Percentiles rank a stretch among this genome's conserved stretches.
phyloP scores from a whole-genome alignment of 2,888 invertebrate species.

The Margaritifera margaritifera region DNA sequence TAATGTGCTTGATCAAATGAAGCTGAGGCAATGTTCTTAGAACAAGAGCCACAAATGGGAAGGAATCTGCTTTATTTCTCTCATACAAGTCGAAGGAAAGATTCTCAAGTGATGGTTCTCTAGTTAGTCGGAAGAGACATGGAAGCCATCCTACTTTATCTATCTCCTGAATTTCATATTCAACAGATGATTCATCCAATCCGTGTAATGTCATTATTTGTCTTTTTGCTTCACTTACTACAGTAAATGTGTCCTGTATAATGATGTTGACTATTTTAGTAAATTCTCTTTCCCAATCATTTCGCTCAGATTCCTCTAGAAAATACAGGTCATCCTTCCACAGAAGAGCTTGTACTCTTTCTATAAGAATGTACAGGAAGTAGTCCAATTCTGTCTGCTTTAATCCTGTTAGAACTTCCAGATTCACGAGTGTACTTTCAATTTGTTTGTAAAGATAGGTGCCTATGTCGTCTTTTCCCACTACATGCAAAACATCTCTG shows the following conservation, averaged over 20 bases:
- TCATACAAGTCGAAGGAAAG: conserved; percentile 17
- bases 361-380: too few relatives aligned
- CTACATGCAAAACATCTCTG: neutral
- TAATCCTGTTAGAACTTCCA: neutral
- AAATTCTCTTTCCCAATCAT: conserved; percentile 15
- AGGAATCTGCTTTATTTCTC: neutral
- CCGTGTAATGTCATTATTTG: neutral
- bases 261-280: conserved; percentile 1
- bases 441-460: too few relatives aligned
- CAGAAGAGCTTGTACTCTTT: too few relatives aligned
- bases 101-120: conserved; percentile 6
- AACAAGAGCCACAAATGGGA: conserved; percentile 22
- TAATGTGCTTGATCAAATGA: conserved; percentile 21
- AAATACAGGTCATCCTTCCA: too few relatives aligned
- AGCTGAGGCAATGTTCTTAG: conserved; percentile 13
- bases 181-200: neutral
- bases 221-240: neutral
- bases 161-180: neutral
- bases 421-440: neutral
- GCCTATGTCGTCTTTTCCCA: neutral
- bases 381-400: too few relatives aligned
- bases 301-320: neutral
- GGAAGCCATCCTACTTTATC: neutral
- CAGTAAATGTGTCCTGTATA: conserved; percentile 2
- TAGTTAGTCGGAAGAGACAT: conserved; percentile 18